Evolutionary conservation across 2,113 vertebrate species (phyloP).

Genomic region (Prionailurus viverrinus): DNA sequence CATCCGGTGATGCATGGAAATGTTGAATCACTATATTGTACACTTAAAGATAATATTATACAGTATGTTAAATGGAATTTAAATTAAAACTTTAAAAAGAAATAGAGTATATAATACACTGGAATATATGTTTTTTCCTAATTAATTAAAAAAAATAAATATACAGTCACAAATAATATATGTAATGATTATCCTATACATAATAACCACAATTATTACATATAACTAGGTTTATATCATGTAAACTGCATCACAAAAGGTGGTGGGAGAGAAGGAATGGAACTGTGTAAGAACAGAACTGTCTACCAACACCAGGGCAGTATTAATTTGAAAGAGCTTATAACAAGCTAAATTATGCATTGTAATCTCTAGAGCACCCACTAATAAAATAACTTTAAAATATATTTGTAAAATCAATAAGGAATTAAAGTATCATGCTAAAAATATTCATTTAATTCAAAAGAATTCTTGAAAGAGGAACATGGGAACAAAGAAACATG

Average conservation of each 20-base stretch:
- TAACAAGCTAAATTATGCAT: not conserved
- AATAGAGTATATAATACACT: not conserved
- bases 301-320: not conserved
- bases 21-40: not conserved
- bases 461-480: not conserved
- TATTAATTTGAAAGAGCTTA: not conserved
- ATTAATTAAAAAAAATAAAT: not conserved
- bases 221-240: not conserved
- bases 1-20: not conserved
- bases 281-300: not conserved
- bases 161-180: not conserved
- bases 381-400: not conserved
- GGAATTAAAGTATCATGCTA: not conserved
- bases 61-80: not conserved
- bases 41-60: not conserved
- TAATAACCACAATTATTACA: not conserved
- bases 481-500: not conserved
- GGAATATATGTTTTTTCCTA: not conserved
- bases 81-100: not conserved
- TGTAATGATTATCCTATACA: not conserved
- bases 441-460: not conserved
- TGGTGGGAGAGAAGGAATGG: not conserved
- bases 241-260: not conserved
- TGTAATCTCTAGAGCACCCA: not conserved
- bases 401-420: not conserved